A percentile compares a stretch with the other conserved stretches of the same genome.
Evolutionary conservation across 2,113 vertebrate species (phyloP).

Genomic region (Grallaria varia): DNA sequence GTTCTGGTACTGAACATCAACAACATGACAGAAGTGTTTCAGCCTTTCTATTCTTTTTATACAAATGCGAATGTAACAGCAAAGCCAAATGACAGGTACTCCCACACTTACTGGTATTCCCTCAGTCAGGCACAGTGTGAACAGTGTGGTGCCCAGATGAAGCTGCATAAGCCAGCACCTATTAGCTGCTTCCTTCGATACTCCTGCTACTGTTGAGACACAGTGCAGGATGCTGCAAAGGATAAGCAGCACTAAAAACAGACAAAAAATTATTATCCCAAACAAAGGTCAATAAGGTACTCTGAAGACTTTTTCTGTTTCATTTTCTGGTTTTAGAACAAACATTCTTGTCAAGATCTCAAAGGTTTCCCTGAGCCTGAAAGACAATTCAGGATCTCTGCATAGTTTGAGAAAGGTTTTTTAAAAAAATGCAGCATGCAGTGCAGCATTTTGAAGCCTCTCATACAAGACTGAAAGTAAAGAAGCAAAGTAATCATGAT

Average conservation of each 20-base stretch:
- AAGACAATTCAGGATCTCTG: not conserved
- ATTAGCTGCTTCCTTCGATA: conserved; percentile 28
- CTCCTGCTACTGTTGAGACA: not conserved
- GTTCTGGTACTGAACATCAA: conserved; percentile 36
- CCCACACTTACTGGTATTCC: not conserved
- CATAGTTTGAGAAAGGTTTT: not conserved
- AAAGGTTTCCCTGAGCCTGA: not conserved
- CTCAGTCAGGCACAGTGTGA: not conserved
- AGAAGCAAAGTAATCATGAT: not conserved
- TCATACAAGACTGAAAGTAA: not conserved
- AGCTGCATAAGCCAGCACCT: not conserved
- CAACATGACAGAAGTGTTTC: conserved; percentile 41
- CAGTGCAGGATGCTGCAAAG: not conserved
- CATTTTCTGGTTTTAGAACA: not conserved
- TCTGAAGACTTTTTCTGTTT: not conserved
- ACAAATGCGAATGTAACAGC: not conserved
- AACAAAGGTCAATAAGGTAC: not conserved
- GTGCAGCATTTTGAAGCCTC: not conserved
- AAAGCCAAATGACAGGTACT: conserved; percentile 26
- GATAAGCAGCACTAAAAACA: conserved; percentile 2
- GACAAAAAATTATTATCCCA: not conserved
- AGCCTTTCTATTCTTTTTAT: conserved; percentile 18
- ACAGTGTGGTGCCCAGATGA: not conserved
- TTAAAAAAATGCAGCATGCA: not conserved
- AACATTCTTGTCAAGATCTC: not conserved